phyloP scores from a whole-genome alignment of 2,888 invertebrate species.

The Scaptomyza caliginosa region DNA sequence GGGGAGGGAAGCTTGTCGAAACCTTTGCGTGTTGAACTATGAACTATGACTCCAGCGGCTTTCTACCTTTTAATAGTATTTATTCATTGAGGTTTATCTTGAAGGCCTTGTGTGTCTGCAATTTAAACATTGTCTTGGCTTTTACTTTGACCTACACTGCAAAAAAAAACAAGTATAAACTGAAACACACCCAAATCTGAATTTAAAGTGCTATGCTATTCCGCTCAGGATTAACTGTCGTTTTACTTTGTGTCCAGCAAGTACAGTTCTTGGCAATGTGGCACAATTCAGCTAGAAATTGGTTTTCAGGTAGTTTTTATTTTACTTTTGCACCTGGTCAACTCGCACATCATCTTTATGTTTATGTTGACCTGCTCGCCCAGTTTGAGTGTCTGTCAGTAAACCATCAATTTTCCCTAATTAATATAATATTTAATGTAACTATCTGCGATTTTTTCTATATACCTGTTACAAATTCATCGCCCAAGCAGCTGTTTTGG shows the following conservation, averaged over 20 bases:
- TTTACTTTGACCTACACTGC: conserved; percentile 51
- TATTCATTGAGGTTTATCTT: not conserved
- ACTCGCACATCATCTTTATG: not conserved
- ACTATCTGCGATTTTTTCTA: conserved; percentile 50
- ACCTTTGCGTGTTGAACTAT: conserved; percentile 52
- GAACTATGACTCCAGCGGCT: conserved; percentile 47
- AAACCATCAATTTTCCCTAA: conserved; percentile 53
- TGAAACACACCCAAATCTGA: too few species aligned
- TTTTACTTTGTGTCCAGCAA: not conserved
- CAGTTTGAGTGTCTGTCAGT: conserved; percentile 49
- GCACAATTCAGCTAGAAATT: conserved; percentile 2
- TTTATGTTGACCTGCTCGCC: conserved; percentile 24
- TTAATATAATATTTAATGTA: conserved; percentile 77
- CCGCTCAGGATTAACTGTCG: too few species aligned
- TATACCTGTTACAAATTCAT: conserved; percentile 44
- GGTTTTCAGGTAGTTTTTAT: conserved; percentile 4
- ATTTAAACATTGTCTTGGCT: conserved; percentile 44
- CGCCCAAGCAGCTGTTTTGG: conserved; percentile 28
- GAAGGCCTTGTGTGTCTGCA: conserved; percentile 22
- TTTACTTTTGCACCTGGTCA: conserved; percentile 30
- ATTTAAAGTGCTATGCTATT: too few species aligned
- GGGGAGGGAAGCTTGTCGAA: not conserved
- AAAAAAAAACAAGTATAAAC: conserved; percentile 8
- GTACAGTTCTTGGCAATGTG: not conserved
- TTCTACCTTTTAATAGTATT: not conserved